phyloP scores from a whole-genome alignment of 2,888 invertebrate species.

The Plagodis pulveraria region DNA sequence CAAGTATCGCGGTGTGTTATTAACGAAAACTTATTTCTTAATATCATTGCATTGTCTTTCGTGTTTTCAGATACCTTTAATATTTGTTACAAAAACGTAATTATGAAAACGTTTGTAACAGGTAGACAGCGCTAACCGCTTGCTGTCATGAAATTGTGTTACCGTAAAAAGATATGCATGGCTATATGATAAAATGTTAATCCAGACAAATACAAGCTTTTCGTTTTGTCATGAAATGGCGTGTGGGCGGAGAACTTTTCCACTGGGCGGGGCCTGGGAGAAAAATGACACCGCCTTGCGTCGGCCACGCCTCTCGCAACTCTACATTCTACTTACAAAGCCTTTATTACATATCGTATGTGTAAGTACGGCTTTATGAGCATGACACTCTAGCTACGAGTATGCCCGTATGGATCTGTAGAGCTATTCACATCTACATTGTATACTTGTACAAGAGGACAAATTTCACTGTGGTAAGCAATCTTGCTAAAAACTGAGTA shows the following conservation, averaged over 20 bases:
- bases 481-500: too few relatives aligned
- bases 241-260: slow-evolving; percentile 73
- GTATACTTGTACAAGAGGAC: too few relatives aligned
- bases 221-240: slow-evolving; percentile 58
- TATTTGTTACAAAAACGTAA: too few relatives aligned
- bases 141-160: neutral
- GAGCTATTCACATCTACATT: neutral
- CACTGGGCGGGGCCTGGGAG: slow-evolving; percentile 73
- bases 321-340: slow-evolving; percentile 58
- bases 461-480: too few relatives aligned
- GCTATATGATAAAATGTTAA: slow-evolving; percentile 15
- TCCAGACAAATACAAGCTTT: slow-evolving; percentile 29
- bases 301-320: slow-evolving; percentile 68
- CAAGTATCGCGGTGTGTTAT: too few relatives aligned
- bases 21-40: too few relatives aligned
- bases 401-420: neutral
- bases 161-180: neutral
- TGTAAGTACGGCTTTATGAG: slow-evolving; percentile 8
- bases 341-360: slow-evolving; percentile 50
- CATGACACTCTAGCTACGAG: neutral
- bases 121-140: too few relatives aligned
- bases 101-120: too few relatives aligned
- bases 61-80: too few relatives aligned
- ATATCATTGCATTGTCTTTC: too few relatives aligned
- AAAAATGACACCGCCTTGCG: slow-evolving; percentile 77